Conservation (phyloP, 2,888 invertebrate genomes). For the Archaeoteleia sp. region DNA sequence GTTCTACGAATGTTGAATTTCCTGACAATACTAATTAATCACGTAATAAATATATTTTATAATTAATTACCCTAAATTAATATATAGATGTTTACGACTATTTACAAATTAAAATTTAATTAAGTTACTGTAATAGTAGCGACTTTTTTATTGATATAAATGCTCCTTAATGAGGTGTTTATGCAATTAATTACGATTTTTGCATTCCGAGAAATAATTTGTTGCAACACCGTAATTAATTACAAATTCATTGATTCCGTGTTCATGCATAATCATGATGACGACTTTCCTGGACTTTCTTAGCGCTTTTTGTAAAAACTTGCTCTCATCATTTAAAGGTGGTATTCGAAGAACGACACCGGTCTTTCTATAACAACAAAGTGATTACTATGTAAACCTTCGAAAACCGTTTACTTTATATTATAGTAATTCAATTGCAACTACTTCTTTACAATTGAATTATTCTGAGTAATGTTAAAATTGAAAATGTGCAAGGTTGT, state of each 20-base stretch:
- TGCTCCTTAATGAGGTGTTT: constrained; percentile 15
- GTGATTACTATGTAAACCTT: constrained; percentile 5
- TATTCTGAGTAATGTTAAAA: no score
- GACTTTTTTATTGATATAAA: no score
- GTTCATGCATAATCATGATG: constrained; percentile 32
- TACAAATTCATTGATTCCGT: constrained; percentile 32
- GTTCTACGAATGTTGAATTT: no score
- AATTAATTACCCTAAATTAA: no score
- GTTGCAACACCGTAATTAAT: constrained; percentile 28
- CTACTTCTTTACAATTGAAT: constrained; percentile 8
- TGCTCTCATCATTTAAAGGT: constrained; percentile 10
- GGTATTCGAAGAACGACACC: constrained; percentile 8
- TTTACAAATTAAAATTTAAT: no score
- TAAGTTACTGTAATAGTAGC: no score
- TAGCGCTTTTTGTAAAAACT: constrained; percentile 18
- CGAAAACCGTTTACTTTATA: not conserved
- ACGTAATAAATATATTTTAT: no score
- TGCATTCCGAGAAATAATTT: constrained; percentile 21
- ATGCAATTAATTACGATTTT: constrained; percentile 31
- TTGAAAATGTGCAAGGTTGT: no score
- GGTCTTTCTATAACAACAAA: constrained; percentile 12
- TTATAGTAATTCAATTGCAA: not conserved
- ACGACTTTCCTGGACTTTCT: constrained; percentile 29
- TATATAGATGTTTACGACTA: no score
- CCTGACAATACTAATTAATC: no score